Conservation (phyloP, 2,797 vertebrate species). For the Falco cherrug region DNA sequence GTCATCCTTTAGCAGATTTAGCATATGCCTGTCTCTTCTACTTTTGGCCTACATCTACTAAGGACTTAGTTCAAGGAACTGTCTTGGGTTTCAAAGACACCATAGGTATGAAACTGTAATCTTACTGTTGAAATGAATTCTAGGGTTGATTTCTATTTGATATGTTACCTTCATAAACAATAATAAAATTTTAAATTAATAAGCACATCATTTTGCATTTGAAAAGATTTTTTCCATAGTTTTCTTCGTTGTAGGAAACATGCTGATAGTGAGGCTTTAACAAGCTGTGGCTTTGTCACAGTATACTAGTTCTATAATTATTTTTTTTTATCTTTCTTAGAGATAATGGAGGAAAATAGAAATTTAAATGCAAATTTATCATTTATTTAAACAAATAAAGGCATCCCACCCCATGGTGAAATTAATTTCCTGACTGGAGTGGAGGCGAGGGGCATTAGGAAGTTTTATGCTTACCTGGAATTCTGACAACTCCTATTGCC, state of each 20-base stretch:
- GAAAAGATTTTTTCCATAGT: neutral
- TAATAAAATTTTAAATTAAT: neutral
- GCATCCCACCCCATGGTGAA: neutral
- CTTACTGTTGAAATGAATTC: neutral
- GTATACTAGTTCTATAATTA: neutral
- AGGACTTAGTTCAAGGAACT: neutral
- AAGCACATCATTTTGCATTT: neutral
- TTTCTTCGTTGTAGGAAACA: neutral
- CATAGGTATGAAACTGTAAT: conserved; percentile 76
- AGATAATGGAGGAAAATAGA: neutral
- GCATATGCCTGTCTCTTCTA: conserved; percentile 82
- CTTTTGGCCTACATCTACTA: conserved; percentile 77
- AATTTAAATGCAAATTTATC: neutral
- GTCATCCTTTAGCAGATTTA: conserved; percentile 88
- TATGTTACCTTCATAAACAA: neutral
- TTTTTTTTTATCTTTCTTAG: neutral
- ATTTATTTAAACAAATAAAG: neutral
- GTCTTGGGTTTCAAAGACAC: conserved; percentile 42
- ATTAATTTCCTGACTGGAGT: neutral
- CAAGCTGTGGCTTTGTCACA: neutral
- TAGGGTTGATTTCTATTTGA: neutral
- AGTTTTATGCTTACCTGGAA: neutral
- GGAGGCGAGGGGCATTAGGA: accelerated
- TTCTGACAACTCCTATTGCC: neutral
- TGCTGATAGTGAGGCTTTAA: neutral